Evolutionary conservation across 2,797 vertebrate species (phyloP), one percentile per base, ranked within the genome.

Genomic region (Chelon auratus): DNA sequence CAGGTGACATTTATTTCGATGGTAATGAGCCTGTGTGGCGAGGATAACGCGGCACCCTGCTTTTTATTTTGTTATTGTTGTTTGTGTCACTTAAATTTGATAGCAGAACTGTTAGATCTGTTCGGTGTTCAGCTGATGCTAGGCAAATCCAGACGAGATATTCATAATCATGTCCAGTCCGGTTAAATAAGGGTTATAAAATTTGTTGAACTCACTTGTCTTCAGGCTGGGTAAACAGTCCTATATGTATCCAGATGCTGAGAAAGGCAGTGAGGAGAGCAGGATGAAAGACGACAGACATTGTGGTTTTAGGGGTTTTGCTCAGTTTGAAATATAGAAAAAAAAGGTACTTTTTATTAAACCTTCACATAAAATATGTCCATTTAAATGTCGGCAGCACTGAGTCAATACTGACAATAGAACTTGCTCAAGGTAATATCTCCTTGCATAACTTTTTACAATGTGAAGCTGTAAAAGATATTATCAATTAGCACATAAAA

Each of bases 1-100:
- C 83, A 55, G 77, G 47, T 85, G 84, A 86, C 87, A 88, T 91
- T 92, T 87, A 83, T 84, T 73, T 75, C 3, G 2, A 77, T 85
- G 77, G n/a, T 86, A 85, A 88, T 88, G 76, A 88, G 80, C n/a
- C 55, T 22, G 73, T 72, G 17, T 13, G 40, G 68, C 4, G 8
- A 48, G 48, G 55, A 77, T 66, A 76, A 60, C 60, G 47, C 63
- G 14, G 42, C 24, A 2, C 0, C 8, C 43, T 53, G 68, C 45
- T 65, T 73, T 43, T 26, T 56, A 15, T 37, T 53, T 70, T 26
- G 24, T 26, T 26, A 4, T 26, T 75, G 24, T 56, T 66, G 58
- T 80, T 65, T 53, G 43, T 72, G 65, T 83, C 65, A 12, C 39
- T 40, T 60, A 59, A 54, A 84, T 81, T 20, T 56, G 62, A n/a